Base-by-base conservation (phyloP, 2,797 vertebrate species). In the Remorina albescens region DNA sequence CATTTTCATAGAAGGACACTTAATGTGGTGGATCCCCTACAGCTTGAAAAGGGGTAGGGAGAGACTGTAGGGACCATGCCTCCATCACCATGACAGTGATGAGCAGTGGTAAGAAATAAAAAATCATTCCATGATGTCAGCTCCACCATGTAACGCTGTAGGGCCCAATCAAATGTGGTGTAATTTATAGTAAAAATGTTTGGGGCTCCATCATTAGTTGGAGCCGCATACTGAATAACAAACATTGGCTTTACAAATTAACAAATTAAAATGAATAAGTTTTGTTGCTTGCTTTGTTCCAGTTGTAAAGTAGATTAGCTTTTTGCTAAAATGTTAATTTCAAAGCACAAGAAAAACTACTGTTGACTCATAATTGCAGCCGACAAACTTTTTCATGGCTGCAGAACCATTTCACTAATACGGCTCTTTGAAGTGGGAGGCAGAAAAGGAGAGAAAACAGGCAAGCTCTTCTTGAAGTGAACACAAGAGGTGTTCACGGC, bases 381-480 rank as follows among this genome's bases (percentile, higher is more conserved):
- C 71, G 80, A 80, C 74, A 80, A 73, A 81, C 64, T 71, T 36
- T 23, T 50, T 67, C 51, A 19, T 46, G 37, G 49, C 59, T 62
- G 59, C 60, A 59, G 75, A 9, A 71, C 65, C 74, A 55, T 78
- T 83, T 76, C 61, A 70, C 75, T 82, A 79, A 79, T 74, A 66
- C 26, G 15, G 15, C 60, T 83, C 82, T 86, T 86, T 89, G 83
- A 89, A 90, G 85, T 83, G 71, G 59, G 63, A 67, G 81, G 64
- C 44, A 74, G 61, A 75, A 68, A 79, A 34, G 32, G 8, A 9
- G 32, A 34, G 69, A 21, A 82, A 71, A 87, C 80, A 70, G 82
- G 53, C 54, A 57, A 72, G 80, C 82, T 84, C 74, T 78, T 62
- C 83, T 78, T 68, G 59, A 62, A 83, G 44, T 79, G 70, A 82